Evolutionary conservation across 2,113 vertebrate genomes (phyloP).

Genomic region (Lethenteron reissneri): DNA sequence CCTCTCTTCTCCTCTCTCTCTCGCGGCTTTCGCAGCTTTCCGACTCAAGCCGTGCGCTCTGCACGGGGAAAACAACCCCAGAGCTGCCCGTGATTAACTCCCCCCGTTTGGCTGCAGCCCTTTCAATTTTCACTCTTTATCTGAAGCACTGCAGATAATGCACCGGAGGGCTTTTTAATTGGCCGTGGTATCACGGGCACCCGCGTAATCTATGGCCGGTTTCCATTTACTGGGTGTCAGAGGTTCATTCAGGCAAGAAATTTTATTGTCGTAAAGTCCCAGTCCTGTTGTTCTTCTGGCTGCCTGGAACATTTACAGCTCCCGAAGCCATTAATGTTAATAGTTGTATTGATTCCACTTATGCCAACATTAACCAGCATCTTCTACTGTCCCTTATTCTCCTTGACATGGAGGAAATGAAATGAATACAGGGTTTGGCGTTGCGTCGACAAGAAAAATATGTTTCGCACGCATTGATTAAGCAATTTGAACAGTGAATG

Average conservation of each 20-base stretch:
- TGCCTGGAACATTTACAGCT: neutral
- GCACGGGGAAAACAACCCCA: neutral
- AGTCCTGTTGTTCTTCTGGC: slow-evolving; percentile 3
- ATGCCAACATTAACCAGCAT: slow-evolving; percentile 87
- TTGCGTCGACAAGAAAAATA: too few relatives aligned
- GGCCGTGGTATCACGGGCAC: neutral
- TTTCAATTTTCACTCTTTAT: neutral
- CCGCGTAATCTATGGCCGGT: neutral
- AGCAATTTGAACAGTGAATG: too few relatives aligned
- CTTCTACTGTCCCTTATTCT: neutral
- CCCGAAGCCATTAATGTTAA: neutral
- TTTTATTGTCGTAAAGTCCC: neutral
- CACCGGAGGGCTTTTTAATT: neutral
- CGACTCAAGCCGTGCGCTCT: neutral
- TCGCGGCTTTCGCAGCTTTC: neutral
- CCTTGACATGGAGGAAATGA: too few relatives aligned
- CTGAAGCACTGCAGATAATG: neutral
- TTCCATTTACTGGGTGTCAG: slow-evolving; percentile 4
- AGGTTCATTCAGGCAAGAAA: neutral
- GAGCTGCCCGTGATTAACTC: neutral
- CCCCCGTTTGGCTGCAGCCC: neutral
- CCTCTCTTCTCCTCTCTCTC: neutral
- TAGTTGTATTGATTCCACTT: slow-evolving; percentile 96
- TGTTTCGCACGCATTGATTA: too few relatives aligned
- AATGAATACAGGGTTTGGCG: too few relatives aligned